Conservation (phyloP, 1,140 invertebrate species). For the Euura saliciscinereae region DNA sequence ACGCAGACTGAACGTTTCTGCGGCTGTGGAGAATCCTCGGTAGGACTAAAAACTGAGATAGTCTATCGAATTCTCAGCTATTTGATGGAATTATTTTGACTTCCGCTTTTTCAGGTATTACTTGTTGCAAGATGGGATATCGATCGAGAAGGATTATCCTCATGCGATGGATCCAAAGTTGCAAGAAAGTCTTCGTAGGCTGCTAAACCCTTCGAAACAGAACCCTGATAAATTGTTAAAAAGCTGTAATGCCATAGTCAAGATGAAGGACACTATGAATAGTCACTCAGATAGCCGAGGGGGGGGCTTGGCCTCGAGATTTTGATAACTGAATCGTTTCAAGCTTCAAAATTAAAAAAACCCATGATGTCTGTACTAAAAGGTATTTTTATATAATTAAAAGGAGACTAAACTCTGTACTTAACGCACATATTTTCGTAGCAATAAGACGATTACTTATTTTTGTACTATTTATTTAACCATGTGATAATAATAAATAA, state of each 20-base stretch:
- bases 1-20: slow-evolving; percentile 45
- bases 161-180: slow-evolving; percentile 38
- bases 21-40: slow-evolving; percentile 52
- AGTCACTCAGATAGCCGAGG: slow-evolving; percentile 70
- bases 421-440: background rate
- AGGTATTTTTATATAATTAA: background rate
- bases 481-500: background rate
- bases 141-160: slow-evolving; percentile 45
- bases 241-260: slow-evolving; percentile 60
- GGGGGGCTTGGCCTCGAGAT: slow-evolving; percentile 67
- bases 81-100: background rate
- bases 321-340: slow-evolving; percentile 44
- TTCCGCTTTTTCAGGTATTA: slow-evolving; percentile 40
- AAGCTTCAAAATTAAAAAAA: too few species aligned
- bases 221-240: slow-evolving; percentile 40
- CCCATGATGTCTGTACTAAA: background rate
- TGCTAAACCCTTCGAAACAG: slow-evolving; percentile 30
- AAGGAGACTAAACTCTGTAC: background rate
- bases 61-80: background rate
- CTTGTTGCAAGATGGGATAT: slow-evolving; percentile 39
- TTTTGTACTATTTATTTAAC: background rate
- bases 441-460: background rate
- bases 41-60: slow-evolving; percentile 23
- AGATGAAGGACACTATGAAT: slow-evolving; percentile 53
- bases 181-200: slow-evolving; percentile 35